Evolutionary conservation across 2,888 invertebrate species (phyloP).

Genomic region (Seladonia tumulorum): DNA sequence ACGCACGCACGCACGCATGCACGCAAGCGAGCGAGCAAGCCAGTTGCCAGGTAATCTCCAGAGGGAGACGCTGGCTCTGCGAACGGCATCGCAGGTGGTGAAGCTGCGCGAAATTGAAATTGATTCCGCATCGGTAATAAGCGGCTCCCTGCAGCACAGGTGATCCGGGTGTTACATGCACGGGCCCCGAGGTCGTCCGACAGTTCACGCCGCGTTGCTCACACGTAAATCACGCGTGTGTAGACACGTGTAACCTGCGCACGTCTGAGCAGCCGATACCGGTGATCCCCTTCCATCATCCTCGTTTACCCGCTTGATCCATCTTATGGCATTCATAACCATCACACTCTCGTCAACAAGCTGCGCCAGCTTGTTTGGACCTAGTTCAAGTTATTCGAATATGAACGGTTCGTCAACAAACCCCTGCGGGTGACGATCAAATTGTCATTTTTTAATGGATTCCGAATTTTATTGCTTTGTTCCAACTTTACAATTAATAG

Average conservation of each 20-base stretch:
- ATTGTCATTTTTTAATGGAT: too few species aligned
- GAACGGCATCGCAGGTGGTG: constrained; percentile 68
- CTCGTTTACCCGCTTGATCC: constrained; percentile 37
- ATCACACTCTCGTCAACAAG: constrained; percentile 27
- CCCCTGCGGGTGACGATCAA: background rate
- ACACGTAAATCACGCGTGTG: constrained; percentile 17
- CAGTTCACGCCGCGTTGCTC: constrained; percentile 32
- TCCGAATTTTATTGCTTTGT: background rate
- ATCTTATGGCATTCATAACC: constrained; percentile 49
- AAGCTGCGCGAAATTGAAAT: constrained; percentile 76
- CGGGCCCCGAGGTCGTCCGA: constrained; percentile 58
- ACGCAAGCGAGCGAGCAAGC: constrained; percentile 19
- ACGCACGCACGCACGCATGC: constrained; percentile 14
- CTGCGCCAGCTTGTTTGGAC: background rate
- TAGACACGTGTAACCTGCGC: constrained; percentile 30
- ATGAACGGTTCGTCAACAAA: background rate
- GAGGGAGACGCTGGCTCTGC: constrained; percentile 47
- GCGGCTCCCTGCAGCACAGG: constrained; percentile 63
- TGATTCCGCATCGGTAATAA: constrained; percentile 77
- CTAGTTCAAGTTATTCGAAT: background rate
- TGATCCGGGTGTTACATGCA: constrained; percentile 50
- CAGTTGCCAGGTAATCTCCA: constrained; percentile 58
- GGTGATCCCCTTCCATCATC: constrained; percentile 48
- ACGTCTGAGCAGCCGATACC: constrained; percentile 61
- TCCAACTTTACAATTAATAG: background rate